These are phyloP conservation scores for Rhegmatorhina hoffmannsi DNA, from an alignment of 2,113 vertebrate species.

Conservation along the genomic window DNA sequence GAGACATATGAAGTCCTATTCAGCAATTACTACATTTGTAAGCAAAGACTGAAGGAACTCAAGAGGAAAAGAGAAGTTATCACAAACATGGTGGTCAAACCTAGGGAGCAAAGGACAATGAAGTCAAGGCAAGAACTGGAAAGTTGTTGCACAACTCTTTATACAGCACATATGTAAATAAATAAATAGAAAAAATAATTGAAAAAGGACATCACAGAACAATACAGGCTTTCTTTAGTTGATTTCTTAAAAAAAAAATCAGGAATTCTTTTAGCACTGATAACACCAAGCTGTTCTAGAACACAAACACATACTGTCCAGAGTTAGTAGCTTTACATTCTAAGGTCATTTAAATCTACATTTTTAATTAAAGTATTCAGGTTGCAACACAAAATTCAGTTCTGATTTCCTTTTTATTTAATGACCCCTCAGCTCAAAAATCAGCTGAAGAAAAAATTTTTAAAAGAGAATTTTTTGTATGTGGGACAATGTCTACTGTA, in stretches of 20 bases:
- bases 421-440: neutral
- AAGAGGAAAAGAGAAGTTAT: neutral
- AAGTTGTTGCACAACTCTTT: neutral
- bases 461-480: neutral
- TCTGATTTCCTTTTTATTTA: neutral
- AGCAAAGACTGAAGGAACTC: neutral
- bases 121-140: neutral
- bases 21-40: neutral
- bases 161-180: neutral
- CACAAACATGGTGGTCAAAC: neutral
- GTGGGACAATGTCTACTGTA: neutral
- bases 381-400: neutral
- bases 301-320: neutral
- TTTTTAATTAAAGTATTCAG: neutral
- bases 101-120: neutral
- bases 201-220: neutral
- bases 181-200: neutral
- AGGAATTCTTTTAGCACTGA: neutral
- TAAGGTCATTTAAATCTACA: neutral
- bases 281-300: neutral
- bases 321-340: constrained; percentile 9
- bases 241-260: too few species aligned
- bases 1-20: neutral
- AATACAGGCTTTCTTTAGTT: neutral
- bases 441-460: neutral